A percentile compares a stretch with the other conserved stretches of the same genome.
Conservation (phyloP, 1,140 invertebrate species). For the Venustaconcha ellipsiformis region DNA sequence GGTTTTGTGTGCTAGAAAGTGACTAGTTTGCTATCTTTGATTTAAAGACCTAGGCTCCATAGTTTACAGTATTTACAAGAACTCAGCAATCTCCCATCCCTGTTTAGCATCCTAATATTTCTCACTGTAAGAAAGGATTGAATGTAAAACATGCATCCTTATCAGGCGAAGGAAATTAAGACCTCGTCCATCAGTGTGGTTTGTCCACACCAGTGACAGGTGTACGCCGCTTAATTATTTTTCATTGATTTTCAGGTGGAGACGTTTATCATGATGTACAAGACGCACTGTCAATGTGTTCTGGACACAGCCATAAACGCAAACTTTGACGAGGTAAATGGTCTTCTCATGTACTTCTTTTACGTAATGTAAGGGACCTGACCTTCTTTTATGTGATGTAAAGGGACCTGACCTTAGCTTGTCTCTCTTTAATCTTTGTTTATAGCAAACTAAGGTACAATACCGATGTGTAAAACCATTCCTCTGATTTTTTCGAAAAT, state of each 20-base stretch:
- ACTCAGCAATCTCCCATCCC: no score
- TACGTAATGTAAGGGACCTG: background rate
- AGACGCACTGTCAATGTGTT: conserved; percentile 72
- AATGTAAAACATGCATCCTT: no score
- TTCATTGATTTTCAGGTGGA: conserved; percentile 56
- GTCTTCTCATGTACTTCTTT: background rate
- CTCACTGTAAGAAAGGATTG: no score
- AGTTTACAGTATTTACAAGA: no score
- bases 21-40: no score
- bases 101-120: no score
- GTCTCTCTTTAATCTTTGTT: background rate
- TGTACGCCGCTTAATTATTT: conserved; percentile 4
- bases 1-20: no score
- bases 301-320: conserved; percentile 71
- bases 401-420: background rate
- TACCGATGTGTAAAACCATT: background rate
- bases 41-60: no score
- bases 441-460: background rate
- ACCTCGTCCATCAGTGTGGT: no score
- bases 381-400: background rate
- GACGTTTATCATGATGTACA: conserved; percentile 73
- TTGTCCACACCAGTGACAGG: no score
- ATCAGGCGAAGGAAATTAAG: no score
- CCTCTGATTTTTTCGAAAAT: background rate
- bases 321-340: conserved; percentile 71